These are phyloP conservation scores for Muscidifurax raptorellus DNA, from an alignment of 1,140 invertebrate genomes.

Conservation along the genomic window DNA sequence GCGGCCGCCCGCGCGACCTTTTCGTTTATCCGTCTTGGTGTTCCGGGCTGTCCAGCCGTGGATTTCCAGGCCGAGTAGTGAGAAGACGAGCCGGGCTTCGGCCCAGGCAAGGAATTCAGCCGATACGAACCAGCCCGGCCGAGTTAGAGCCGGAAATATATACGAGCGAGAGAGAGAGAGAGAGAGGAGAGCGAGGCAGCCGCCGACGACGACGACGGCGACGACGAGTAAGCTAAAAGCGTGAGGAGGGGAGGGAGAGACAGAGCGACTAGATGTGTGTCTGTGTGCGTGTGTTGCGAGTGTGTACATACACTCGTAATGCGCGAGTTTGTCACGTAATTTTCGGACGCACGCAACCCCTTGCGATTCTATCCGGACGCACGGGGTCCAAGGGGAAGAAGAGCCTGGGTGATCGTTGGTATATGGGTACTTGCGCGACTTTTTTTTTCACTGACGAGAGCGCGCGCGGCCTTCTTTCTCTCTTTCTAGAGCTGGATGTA, in stretches of 20 bases:
- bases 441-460: background rate
- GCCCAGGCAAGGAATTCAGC: background rate
- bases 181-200: background rate
- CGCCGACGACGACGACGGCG: constrained; percentile 23
- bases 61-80: constrained; percentile 13
- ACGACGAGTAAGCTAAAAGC: background rate
- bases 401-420: background rate
- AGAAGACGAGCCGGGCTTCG: background rate
- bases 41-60: background rate
- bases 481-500: constrained; percentile 12
- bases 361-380: background rate
- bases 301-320: constrained; percentile 62
- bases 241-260: constrained; percentile 16
- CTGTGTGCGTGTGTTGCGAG: constrained; percentile 22
- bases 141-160: constrained; percentile 15
- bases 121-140: background rate
- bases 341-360: constrained; percentile 66
- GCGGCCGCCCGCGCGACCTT: constrained; percentile 60
- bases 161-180: background rate
- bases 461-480: constrained; percentile 9
- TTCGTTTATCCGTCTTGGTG: constrained; percentile 69
- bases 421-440: too few relatives aligned
- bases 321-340: constrained; percentile 73
- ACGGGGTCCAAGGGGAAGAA: background rate
- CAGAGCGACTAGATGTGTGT: background rate